Evolutionary conservation across 2,113 vertebrate genomes (phyloP).

Genomic region (Atlantisia rogersi): DNA sequence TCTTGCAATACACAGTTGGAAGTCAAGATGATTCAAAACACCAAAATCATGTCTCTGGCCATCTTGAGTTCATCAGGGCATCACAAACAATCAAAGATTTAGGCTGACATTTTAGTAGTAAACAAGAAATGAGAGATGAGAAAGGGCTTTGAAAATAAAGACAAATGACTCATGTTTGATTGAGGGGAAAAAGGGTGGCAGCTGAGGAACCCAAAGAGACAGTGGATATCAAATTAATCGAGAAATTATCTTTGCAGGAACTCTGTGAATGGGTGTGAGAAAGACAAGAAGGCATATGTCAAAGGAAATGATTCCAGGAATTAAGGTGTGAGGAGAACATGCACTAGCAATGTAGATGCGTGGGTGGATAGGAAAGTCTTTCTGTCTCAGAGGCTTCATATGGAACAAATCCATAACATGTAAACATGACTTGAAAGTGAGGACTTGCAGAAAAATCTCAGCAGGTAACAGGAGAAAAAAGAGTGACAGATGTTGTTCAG

Average conservation of each 20-base stretch:
- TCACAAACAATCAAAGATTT: background rate
- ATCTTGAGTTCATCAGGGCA: background rate
- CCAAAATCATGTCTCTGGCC: background rate
- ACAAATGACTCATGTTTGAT: background rate
- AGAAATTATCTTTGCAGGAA: background rate
- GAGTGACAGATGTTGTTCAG: background rate
- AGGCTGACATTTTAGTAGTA: background rate
- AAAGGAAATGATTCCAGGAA: background rate
- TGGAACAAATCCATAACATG: background rate
- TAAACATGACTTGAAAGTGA: background rate
- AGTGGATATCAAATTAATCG: background rate
- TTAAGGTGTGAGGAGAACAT: background rate
- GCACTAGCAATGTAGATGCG: background rate
- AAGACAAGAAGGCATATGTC: background rate
- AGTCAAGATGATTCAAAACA: background rate
- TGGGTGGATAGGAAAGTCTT: background rate
- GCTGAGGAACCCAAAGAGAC: background rate
- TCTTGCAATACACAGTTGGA: background rate
- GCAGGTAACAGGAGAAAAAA: background rate
- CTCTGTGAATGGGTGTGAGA: background rate
- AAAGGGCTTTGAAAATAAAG: constrained; percentile 5
- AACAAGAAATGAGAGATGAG: background rate
- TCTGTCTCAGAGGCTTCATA: background rate
- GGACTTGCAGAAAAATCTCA: background rate
- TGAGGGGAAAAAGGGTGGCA: background rate